Percentiles rank a stretch among this genome's conserved stretches.
Conservation (phyloP, 2,797 vertebrate species). For the Salarias fasciatus region DNA sequence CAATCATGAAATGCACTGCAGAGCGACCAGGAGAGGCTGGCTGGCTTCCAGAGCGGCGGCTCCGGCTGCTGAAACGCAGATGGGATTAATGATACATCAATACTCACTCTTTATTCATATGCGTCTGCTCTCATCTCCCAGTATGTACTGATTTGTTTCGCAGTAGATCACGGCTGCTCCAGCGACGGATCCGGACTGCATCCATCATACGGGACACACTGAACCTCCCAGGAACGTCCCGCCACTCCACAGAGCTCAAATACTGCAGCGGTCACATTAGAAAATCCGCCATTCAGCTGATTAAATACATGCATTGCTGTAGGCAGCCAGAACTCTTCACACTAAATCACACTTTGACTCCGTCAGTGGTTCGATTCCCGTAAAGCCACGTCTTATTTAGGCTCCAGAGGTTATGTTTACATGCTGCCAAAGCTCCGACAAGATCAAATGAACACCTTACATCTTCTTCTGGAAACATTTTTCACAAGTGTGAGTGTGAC, state of each 20-base stretch:
- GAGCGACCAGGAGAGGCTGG: slow-evolving; percentile 19
- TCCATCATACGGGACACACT: slow-evolving; percentile 25
- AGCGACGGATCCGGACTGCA: slow-evolving; percentile 14
- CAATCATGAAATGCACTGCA: slow-evolving; percentile 19
- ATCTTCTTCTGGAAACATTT: no score
- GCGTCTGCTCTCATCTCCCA: slow-evolving; percentile 36
- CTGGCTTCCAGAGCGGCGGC: slow-evolving; percentile 36
- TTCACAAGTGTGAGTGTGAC: no score
- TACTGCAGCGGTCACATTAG: neutral
- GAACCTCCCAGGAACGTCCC: no score
- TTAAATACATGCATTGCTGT: neutral
- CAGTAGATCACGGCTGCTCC: slow-evolving; percentile 28
- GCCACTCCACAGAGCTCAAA: neutral
- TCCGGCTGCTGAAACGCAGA: slow-evolving; percentile 40
- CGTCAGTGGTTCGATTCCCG: no score
- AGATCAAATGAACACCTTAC: no score
- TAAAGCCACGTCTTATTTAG: no score
- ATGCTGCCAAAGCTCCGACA: no score
- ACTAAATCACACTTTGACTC: no score
- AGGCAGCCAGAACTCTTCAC: neutral
- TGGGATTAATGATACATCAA: slow-evolving; percentile 55
- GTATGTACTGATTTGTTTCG: slow-evolving; percentile 38
- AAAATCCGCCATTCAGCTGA: neutral
- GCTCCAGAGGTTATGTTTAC: no score
- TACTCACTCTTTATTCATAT: slow-evolving; percentile 25